Evolutionary conservation across 53 echinoderm and acorn worm genomes (phyloP).

Genomic region (Crossaster papposus): DNA sequence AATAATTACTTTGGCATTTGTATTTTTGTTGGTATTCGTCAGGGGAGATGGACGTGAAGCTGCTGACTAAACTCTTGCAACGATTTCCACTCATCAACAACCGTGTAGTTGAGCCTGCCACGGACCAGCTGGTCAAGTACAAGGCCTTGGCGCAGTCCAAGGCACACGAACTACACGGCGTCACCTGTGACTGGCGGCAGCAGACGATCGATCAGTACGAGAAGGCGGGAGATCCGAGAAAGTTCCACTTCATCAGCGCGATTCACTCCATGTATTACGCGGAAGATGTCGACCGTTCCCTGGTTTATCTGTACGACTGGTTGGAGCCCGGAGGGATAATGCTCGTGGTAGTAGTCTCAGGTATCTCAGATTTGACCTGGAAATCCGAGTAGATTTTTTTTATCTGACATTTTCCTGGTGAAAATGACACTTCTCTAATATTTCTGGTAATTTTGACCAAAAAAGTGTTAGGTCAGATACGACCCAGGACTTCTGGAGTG

Average conservation of each 20-base stretch:
- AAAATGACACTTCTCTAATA: too few relatives aligned
- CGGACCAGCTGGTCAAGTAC: constrained; percentile 62
- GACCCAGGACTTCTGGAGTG: too few relatives aligned
- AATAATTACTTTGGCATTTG: not conserved
- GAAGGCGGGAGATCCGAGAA: constrained; percentile 35
- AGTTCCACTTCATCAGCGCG: constrained; percentile 79
- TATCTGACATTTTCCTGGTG: too few relatives aligned
- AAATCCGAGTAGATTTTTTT: not conserved
- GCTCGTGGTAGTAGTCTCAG: constrained; percentile 59
- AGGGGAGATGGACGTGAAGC: not conserved
- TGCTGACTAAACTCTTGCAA: constrained; percentile 50
- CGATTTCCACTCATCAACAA: constrained; percentile 63
- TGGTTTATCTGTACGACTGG: constrained; percentile 57
- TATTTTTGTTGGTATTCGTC: not conserved
- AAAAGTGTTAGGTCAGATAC: too few relatives aligned
- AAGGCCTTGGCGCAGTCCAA: constrained; percentile 45
- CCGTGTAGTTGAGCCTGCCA: constrained; percentile 76
- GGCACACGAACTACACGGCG: constrained; percentile 17
- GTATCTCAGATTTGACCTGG: constrained; percentile 38
- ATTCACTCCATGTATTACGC: constrained; percentile 81
- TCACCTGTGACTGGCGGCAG: not conserved
- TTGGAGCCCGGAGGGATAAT: constrained; percentile 72
- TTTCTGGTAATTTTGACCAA: too few relatives aligned
- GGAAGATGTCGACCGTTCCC: constrained; percentile 59
- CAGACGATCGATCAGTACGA: constrained; percentile 16